Evolutionary conservation across 2,797 vertebrate genomes (phyloP).

Genomic region (Myiotriccus ornatus): DNA sequence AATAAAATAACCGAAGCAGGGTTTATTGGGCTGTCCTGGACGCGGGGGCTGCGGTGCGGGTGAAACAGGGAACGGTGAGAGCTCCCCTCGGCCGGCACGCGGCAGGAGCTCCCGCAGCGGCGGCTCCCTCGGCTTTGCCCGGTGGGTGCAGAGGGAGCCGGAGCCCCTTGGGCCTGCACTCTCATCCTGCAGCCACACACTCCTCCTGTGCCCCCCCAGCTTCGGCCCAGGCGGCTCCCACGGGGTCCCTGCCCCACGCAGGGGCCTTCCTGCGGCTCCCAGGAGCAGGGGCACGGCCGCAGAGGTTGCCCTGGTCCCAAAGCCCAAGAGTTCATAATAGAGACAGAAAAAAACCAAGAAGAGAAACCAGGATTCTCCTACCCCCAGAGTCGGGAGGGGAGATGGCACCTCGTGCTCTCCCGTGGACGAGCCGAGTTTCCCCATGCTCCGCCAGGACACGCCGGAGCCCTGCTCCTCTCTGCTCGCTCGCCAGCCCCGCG

Average conservation of each 20-base stretch:
- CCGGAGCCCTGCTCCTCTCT: slow-evolving; percentile 45
- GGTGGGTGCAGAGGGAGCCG: fast-evolving
- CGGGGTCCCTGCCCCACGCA: slow-evolving; percentile 56
- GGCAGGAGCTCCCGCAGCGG: neutral
- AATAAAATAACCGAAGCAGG: slow-evolving; percentile 58
- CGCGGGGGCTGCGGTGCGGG: neutral
- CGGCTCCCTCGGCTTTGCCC: neutral
- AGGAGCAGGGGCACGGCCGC: fast-evolving
- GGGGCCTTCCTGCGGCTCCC: slow-evolving; percentile 34
- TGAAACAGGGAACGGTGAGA: neutral
- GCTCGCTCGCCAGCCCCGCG: neutral
- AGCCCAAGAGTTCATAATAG: slow-evolving; percentile 54
- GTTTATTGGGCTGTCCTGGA: slow-evolving; percentile 58
- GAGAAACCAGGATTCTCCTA: slow-evolving; percentile 68
- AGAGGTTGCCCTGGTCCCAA: neutral
- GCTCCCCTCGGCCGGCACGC: neutral
- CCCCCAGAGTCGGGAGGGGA: slow-evolving; percentile 28
- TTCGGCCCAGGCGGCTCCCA: neutral
- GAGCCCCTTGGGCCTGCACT: fast-evolving
- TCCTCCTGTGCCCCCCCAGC: slow-evolving; percentile 14
- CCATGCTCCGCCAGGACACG: neutral
- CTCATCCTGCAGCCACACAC: slow-evolving; percentile 5
- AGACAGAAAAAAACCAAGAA: slow-evolving; percentile 38
- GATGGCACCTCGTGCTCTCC: neutral
- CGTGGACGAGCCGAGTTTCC: neutral